Base-by-base conservation (phyloP, 2,888 invertebrate species). In the Rhabditophanes sp. region DNA sequence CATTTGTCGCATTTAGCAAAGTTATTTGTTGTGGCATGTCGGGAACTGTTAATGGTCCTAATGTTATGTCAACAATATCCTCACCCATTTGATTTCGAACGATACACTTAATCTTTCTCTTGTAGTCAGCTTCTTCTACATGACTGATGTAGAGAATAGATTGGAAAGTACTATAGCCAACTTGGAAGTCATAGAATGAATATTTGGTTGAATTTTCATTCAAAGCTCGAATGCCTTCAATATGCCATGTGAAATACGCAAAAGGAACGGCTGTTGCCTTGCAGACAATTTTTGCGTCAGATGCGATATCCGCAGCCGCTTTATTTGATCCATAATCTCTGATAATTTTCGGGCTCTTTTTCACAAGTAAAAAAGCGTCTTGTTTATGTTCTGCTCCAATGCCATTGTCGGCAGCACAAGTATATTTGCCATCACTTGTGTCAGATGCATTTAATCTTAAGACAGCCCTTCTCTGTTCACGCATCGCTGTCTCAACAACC, bases 181-280 rank as follows among this genome's bases (percentile, higher is more conserved):
- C 24, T 12, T 15, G 4, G 20, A 6, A 20, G 14, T 49, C 51
- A 12, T 38, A 30, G 20, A 61, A 40, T 3, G 49, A 38, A 32
- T 56, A 63, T 33, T 62, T 61, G 9, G 51, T 44, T 23, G 44
- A 51, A 38, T 61, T 61, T 16, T 45, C 48, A 25, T 50, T 44
- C n/a, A 60, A 35, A 2, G 53, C 47, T 2, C 42, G 49, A 33
- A 41, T 44, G 18, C 41, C 35, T 15, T 54, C 48, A 15, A 35
- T 14, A 3, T 23, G 11, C 61, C 61, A 61, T 2, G 39, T 30
- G 34, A 61, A 58, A 8, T 53, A 48, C 3, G 49, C 55, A 27
- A 43, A 48, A 3, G 61, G 61, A 5, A 61, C 59, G 1, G 54
- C 59, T 8, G 44, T 38, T 3, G 48, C 62, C 23, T 48, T 41